Evolutionary conservation across 2,888 invertebrate species (phyloP).

Genomic region (Acronicta aceris): DNA sequence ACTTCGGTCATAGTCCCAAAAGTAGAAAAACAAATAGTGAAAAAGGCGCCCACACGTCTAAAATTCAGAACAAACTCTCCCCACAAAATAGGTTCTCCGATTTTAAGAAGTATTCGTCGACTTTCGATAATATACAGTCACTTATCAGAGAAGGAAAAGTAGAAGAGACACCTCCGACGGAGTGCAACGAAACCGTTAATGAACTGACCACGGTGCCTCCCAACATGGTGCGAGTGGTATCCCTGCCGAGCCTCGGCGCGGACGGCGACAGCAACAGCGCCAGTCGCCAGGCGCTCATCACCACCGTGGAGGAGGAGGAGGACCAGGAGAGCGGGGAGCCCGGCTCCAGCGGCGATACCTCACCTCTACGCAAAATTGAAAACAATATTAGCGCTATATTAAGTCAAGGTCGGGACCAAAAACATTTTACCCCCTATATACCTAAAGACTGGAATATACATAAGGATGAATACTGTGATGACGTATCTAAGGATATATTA

Average conservation of each 20-base stretch:
- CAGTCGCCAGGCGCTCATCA: conserved; percentile 91
- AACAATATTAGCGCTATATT: conserved; percentile 92
- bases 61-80: conserved; percentile 82
- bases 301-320: conserved; percentile 93
- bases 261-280: conserved; percentile 86
- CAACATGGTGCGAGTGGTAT: conserved; percentile 91
- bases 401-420: conserved; percentile 89
- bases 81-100: conserved; percentile 90
- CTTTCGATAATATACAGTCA: conserved; percentile 93
- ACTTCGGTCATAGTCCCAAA: conserved; percentile 85
- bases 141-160: conserved; percentile 92
- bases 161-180: conserved; percentile 85
- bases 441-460: conserved; percentile 90
- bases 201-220: conserved; percentile 91
- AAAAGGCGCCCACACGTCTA: conserved; percentile 69
- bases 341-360: conserved; percentile 90
- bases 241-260: conserved; percentile 90
- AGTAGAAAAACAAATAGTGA: conserved; percentile 81
- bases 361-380: conserved; percentile 92
- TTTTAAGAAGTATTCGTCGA: conserved; percentile 92
- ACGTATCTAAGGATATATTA: conserved; percentile 86
- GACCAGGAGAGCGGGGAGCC: conserved; percentile 91
- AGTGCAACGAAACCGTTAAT: conserved; percentile 89
- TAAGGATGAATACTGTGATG: conserved; percentile 89
- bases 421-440: conserved; percentile 86